Percentiles rank a stretch among this genome's conserved stretches.
These are phyloP conservation scores for Falco rusticolus DNA, from an alignment of 2,797 vertebrate genomes.

Conservation along the genomic window DNA sequence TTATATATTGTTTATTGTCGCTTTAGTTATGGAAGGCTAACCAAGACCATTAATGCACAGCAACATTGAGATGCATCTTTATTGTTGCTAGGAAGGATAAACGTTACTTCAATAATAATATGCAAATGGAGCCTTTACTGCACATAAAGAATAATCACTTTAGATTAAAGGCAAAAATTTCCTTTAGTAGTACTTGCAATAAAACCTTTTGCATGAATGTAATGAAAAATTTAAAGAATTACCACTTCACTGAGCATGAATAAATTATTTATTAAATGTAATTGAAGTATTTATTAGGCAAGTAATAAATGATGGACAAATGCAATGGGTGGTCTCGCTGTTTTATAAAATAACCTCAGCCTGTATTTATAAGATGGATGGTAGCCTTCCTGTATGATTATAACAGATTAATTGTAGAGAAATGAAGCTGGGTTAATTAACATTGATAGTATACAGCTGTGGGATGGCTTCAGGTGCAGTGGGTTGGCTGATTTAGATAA, in stretches of 20 bases:
- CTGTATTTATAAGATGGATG: conserved; percentile 63
- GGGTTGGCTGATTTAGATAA: too few species aligned
- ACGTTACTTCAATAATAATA: conserved; percentile 80
- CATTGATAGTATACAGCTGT: too few species aligned
- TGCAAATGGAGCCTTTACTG: conserved; percentile 75
- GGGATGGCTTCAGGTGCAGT: too few species aligned
- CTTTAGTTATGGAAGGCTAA: conserved; percentile 69
- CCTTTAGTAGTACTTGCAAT: conserved; percentile 72
- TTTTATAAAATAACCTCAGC: conserved; percentile 65
- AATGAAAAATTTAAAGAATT: conserved; percentile 84
- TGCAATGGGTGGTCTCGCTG: conserved; percentile 47
- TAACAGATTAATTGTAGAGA: conserved; percentile 38
- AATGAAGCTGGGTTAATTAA: too few species aligned
- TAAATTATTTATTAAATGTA: conserved; percentile 83
- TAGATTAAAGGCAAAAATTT: conserved; percentile 78
- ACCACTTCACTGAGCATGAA: conserved; percentile 74
- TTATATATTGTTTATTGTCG: conserved; percentile 73
- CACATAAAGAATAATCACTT: conserved; percentile 79
- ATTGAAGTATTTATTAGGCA: conserved; percentile 83
- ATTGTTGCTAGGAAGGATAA: conserved; percentile 73
- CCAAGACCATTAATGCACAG: conserved; percentile 33
- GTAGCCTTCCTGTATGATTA: conserved; percentile 8
- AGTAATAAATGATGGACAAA: conserved; percentile 77
- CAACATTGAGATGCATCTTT: conserved; percentile 56
- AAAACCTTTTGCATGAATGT: conserved; percentile 76